Evolutionary conservation across 23 tunicate species (phyloP).

Genomic region (Oikopleura dioica): DNA sequence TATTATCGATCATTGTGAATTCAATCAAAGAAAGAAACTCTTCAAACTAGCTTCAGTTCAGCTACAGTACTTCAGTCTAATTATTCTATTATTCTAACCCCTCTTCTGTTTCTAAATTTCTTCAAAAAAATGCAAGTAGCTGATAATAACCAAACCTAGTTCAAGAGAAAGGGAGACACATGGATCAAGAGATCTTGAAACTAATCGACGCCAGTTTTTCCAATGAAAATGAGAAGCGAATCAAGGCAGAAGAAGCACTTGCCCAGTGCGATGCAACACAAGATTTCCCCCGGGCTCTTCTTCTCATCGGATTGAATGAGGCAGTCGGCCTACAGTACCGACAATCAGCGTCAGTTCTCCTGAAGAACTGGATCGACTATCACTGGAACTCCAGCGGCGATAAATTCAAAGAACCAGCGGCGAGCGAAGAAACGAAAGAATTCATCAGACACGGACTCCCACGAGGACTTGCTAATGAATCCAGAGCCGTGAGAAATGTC

Average conservation of each 20-base stretch:
- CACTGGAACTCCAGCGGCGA: not conserved
- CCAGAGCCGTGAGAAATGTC: not conserved
- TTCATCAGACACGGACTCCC: not conserved
- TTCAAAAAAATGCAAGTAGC: too few relatives aligned
- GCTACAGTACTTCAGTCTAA: too few relatives aligned
- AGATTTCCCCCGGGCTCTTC: not conserved
- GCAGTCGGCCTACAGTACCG: not conserved
- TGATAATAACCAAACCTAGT: too few relatives aligned
- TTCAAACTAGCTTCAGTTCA: too few relatives aligned
- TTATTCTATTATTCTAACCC: too few relatives aligned
- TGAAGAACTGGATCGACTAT: not conserved
- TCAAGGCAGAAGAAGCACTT: not conserved
- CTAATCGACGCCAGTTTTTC: not conserved
- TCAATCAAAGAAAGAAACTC: too few relatives aligned
- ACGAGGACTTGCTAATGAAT: not conserved
- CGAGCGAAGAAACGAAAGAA: not conserved
- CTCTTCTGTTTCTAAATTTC: too few relatives aligned
- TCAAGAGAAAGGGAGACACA: too few relatives aligned
- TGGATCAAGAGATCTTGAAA: not conserved
- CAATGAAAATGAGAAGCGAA: not conserved
- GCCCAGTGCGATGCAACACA: not conserved
- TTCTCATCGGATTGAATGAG: not conserved
- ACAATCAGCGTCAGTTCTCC: not conserved
- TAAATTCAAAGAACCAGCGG: not conserved
- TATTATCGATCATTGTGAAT: too few relatives aligned